Percentiles rank a stretch among this genome's conserved stretches.
These are phyloP conservation scores for Drosophila varians DNA, from an alignment of 1,140 invertebrate species.

Conservation along the genomic window DNA sequence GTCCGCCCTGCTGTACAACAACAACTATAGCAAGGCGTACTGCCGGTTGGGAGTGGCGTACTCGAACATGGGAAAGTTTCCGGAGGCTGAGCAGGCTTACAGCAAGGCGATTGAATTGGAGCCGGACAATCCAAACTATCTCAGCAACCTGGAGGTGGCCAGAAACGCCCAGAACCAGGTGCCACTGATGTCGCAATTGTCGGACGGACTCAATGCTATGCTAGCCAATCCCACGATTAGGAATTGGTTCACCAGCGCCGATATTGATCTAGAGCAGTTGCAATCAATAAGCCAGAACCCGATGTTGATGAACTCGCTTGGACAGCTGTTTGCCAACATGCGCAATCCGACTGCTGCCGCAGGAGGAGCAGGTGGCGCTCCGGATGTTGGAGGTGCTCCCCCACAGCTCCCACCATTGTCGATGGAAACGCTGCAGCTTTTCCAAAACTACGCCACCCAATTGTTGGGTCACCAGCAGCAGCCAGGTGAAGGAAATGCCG, in stretches of 20 bases:
- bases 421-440: constrained; percentile 71
- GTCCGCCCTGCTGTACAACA: constrained; percentile 93
- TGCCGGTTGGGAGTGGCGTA: constrained; percentile 96
- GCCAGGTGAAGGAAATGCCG: constrained; percentile 15
- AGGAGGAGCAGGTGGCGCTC: constrained; percentile 13
- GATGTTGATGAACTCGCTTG: constrained; percentile 69
- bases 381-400: constrained; percentile 10
- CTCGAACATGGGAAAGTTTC: constrained; percentile 91
- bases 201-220: constrained; percentile 68
- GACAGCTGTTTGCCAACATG: constrained; percentile 57
- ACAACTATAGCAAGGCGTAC: constrained; percentile 97
- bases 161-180: constrained; percentile 87
- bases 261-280: constrained; percentile 70
- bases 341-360: constrained; percentile 25
- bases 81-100: constrained; percentile 93
- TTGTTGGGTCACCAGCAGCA: constrained; percentile 49
- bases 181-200: constrained; percentile 54
- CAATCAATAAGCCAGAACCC: constrained; percentile 75
- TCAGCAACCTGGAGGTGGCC: constrained; percentile 92
- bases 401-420: constrained; percentile 52
- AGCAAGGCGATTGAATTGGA: constrained; percentile 95
- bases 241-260: constrained; percentile 71
- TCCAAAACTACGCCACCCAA: constrained; percentile 67
- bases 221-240: constrained; percentile 68
- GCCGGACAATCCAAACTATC: constrained; percentile 95